Evolutionary conservation across 1,140 invertebrate species (phyloP).

Genomic region (Aphidius ervi): DNA sequence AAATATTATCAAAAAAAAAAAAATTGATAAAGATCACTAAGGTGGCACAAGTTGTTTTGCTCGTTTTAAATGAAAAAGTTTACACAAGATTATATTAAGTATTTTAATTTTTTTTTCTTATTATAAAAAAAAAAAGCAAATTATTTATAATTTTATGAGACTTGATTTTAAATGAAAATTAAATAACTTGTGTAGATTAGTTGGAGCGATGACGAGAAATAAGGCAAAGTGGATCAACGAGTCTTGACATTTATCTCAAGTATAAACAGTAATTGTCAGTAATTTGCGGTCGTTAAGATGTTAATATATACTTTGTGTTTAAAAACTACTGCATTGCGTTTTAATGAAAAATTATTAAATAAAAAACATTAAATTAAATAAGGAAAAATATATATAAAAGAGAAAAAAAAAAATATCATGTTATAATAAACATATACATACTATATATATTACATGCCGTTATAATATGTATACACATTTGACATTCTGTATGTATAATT

Average conservation of each 20-base stretch:
- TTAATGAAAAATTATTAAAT: conserved; percentile 2
- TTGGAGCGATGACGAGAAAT: neutral
- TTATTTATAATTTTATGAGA: neutral
- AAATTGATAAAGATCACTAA: no score
- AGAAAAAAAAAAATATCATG: neutral
- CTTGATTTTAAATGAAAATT: conserved; percentile 9
- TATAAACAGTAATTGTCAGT: conserved; percentile 33
- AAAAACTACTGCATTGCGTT: neutral
- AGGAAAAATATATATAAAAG: neutral
- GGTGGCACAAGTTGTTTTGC: no score
- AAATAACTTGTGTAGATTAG: conserved; percentile 1
- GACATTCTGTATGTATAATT: conserved; percentile 43
- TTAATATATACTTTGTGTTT: conserved; percentile 37
- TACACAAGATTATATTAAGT: no score
- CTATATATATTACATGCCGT: neutral
- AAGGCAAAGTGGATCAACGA: conserved; percentile 13
- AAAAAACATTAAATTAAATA: neutral
- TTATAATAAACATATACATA: conserved; percentile 4
- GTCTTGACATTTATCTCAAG: conserved; percentile 10
- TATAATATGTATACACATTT: conserved; percentile 23
- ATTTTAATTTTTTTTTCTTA: no score
- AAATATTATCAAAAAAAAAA: no score
- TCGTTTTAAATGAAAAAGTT: no score
- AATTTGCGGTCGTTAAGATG: conserved; percentile 42
- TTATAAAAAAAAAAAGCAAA: no score